Base-by-base conservation (phyloP, 2,797 vertebrate species). In the Acrossocheilus fasciatus region DNA sequence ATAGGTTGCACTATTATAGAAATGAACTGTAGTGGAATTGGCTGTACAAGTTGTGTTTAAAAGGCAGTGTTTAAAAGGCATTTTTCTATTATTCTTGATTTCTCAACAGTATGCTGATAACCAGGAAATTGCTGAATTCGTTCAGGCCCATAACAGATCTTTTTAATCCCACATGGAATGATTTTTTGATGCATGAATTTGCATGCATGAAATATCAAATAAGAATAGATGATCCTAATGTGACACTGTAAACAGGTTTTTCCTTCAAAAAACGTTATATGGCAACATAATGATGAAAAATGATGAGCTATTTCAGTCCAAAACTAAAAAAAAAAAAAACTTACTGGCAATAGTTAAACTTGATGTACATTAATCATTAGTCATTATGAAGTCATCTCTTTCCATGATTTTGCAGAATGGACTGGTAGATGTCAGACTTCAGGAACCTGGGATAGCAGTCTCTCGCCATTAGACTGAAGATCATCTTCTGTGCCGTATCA, bases 381-480 rank as follows among this genome's bases (percentile, higher is more conserved):
- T 45, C 57, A 43, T 36, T 86, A 74, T 52, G 92, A 93, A 88
- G 92, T 97, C 96, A 97, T 90, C 94, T 96, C 92, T 96, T 96
- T 83, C 95, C 92, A 34, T 91, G 93, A 89, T 95, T 97, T 91
- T 94, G 95, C 89, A 96, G 88, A 86, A 99, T 92, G 84, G 96
- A 94, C 93, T 96, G 97, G 93, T 99, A 99, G 82, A 93, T 90
- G 87, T 98, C 97, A 82, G 98, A 99, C 91, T 97, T 98, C 85
- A 99, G 93, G 95, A 99, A 99, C 68, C 98, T 95, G 2, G 98
- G 98, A 77, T 98, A 99, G 88, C 96, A 98, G 93, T 99, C 98
- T 91, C 97, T 97, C 85, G 97, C 96, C 98, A 99, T 98, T 89
- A 99, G 97, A 81, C 95, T 93, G 72, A 98, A 97, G 93, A 99